These are phyloP conservation scores for Hemichromis elongatus DNA, from an alignment of 2,113 vertebrate genomes.

Conservation along the genomic window DNA sequence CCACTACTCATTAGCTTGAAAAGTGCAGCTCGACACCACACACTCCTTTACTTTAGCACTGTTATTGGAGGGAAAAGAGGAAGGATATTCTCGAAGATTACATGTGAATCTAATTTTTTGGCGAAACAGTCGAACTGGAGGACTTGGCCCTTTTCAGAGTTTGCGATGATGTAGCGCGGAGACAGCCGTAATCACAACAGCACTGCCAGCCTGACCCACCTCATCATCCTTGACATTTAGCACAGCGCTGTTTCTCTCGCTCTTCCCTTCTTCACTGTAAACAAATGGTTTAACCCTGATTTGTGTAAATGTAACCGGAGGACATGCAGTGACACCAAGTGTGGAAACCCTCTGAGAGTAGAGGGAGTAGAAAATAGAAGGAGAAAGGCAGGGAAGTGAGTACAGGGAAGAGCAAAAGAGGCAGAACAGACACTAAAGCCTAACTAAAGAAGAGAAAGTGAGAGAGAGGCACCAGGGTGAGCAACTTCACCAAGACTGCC, in stretches of 20 bases:
- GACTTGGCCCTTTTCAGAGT: slow-evolving; percentile 38
- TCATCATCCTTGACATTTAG: slow-evolving; percentile 74
- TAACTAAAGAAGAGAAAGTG: not conserved
- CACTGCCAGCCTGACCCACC: slow-evolving; percentile 57
- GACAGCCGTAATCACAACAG: slow-evolving; percentile 44
- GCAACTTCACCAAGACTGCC: slow-evolving; percentile 36
- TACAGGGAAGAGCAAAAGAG: not conserved
- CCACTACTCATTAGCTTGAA: slow-evolving; percentile 34
- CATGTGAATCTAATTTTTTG: slow-evolving; percentile 54
- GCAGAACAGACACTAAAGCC: not conserved
- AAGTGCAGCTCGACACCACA: not conserved
- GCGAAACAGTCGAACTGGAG: slow-evolving; percentile 27
- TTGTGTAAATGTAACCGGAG: slow-evolving; percentile 50
- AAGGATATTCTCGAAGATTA: slow-evolving; percentile 50
- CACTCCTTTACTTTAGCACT: slow-evolving; percentile 3
- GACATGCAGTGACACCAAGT: slow-evolving; percentile 28
- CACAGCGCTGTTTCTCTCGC: slow-evolving; percentile 1
- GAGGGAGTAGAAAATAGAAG: not conserved
- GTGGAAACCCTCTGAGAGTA: slow-evolving; percentile 15
- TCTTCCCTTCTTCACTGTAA: slow-evolving; percentile 36
- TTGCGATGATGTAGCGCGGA: slow-evolving; percentile 47
- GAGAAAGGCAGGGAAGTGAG: not conserved
- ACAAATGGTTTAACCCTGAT: slow-evolving; percentile 63
- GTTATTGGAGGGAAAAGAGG: not conserved
- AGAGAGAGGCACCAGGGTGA: not conserved